These are phyloP conservation scores for Lepisosteus osseus DNA, from an alignment of 2,113 vertebrate genomes.

Conservation along the genomic window DNA sequence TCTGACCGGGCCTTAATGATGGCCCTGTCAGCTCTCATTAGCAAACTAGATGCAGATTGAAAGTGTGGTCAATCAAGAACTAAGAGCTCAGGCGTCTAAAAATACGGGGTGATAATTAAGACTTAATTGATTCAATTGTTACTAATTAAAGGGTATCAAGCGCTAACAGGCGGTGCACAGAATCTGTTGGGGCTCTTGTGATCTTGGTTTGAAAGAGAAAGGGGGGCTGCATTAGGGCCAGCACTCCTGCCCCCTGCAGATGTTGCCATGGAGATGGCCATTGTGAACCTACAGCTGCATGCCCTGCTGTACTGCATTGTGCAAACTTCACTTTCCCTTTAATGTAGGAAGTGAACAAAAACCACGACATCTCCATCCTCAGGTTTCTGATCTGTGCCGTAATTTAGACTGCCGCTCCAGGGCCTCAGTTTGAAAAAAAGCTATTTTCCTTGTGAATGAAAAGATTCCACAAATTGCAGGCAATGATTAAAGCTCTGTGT, in stretches of 20 bases:
- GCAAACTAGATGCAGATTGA: not conserved
- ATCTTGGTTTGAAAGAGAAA: conserved; percentile 6
- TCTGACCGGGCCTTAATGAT: conserved; percentile 7
- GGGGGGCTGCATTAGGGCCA: conserved; percentile 15
- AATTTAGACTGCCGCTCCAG: too few species aligned
- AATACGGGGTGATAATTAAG: conserved; percentile 43
- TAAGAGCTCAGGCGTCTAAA: conserved; percentile 15
- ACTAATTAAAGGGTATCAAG: conserved; percentile 50
- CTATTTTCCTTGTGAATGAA: too few species aligned
- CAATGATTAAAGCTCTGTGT: too few species aligned
- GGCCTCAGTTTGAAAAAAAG: too few species aligned
- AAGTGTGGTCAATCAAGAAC: conserved; percentile 21
- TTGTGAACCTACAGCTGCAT: conserved; percentile 31
- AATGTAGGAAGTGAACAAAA: too few species aligned
- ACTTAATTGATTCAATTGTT: conserved; percentile 42
- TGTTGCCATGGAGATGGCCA: conserved; percentile 61
- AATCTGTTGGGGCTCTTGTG: conserved; percentile 11
- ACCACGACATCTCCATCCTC: too few species aligned
- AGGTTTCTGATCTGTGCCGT: too few species aligned
- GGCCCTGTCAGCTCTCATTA: conserved; percentile 17
- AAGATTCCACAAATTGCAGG: too few species aligned
- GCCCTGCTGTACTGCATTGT: conserved; percentile 23
- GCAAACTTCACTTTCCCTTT: too few species aligned
- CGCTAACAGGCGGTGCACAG: conserved; percentile 9
- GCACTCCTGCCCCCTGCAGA: conserved; percentile 10